Evolutionary conservation across 2,113 vertebrate species (phyloP), one percentile per base, ranked within the genome.

Genomic region (Sylvia atricapilla): DNA sequence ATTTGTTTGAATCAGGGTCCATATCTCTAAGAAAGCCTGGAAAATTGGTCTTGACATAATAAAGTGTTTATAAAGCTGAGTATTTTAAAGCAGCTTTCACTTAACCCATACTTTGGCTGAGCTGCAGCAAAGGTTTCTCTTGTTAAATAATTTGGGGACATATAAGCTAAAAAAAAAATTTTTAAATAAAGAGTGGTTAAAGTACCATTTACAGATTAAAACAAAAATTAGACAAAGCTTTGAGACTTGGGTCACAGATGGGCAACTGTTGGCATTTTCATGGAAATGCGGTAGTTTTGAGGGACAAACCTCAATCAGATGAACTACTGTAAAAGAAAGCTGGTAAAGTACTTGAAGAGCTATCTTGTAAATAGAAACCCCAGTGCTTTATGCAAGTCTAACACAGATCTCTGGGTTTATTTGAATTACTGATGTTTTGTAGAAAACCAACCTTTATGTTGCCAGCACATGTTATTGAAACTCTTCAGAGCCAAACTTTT

Each of bases 1-100:
- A 94, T 68, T 85, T 94, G 39, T 90, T 96, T 96, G 83, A 94
- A 88, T 89, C 50, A 79, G 84, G 53, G 89, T 68, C 72, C 66
- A 30, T 49, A 83, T 60, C 60, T 66, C 35, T 55, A 58, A 67
- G 62, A 90, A 73, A 81, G 52, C 44, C 49, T 74, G 35, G 59
- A 85, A 95, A 77, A 93, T 87, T 7, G 0, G 35, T 84, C 86
- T 90, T 93, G 72, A 81, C 56, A 94, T 80, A 81, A 93, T 10
- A 37, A 84, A 77, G 28, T 67, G 41, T 64, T 70, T 81, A 62
- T 69, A 89, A 79, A 86, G 28, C 63, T 66, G 64, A 76, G 31
- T 69, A 73, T 76, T 93, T 69, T 62, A 66, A 86, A 83, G 25
- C 21, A 77, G 64, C 44, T 92, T 94, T 95, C 78, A 77, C 46